Conservation (phyloP, 2,113 vertebrate genomes). For the Thomomys bottae region DNA sequence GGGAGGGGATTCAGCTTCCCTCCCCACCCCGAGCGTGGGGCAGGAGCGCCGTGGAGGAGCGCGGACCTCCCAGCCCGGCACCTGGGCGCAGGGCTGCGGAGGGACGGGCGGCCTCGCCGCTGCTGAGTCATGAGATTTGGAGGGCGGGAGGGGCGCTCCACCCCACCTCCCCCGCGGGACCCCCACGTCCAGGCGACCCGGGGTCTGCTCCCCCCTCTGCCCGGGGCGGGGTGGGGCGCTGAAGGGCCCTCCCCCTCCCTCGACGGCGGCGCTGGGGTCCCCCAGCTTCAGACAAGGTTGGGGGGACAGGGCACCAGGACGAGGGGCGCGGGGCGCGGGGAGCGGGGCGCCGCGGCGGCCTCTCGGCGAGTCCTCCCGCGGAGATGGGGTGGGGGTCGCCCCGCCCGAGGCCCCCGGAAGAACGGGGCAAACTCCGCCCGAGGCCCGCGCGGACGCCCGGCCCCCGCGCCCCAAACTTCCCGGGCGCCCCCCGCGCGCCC, state of each 20-base stretch:
- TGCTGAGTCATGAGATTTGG: constrained; percentile 82
- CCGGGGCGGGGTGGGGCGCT: neutral
- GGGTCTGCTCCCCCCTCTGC: neutral
- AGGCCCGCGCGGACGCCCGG: constrained; percentile 4
- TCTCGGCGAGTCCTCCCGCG: neutral
- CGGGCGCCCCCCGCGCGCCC: neutral
- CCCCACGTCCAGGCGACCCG: neutral
- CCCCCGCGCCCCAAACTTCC: constrained; percentile 43
- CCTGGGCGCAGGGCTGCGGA: neutral
- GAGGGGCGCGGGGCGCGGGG: neutral
- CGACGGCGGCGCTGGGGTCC: constrained; percentile 23
- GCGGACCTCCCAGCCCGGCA: neutral
- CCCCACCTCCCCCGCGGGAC: neutral
- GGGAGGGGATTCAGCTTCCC: neutral
- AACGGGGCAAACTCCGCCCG: neutral
- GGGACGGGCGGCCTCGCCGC: constrained; percentile 4
- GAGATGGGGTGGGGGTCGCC: neutral
- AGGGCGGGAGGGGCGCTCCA: neutral
- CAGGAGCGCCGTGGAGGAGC: neutral
- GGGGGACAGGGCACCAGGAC: neutral
- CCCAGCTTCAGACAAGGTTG: neutral
- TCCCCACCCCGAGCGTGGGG: no score
- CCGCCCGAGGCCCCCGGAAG: neutral
- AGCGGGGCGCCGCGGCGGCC: neutral
- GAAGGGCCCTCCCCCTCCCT: neutral